Percentiles rank a stretch among this genome's conserved stretches.
Evolutionary conservation across 2,888 invertebrate species (phyloP).

Genomic region (Diplolepis rosae): DNA sequence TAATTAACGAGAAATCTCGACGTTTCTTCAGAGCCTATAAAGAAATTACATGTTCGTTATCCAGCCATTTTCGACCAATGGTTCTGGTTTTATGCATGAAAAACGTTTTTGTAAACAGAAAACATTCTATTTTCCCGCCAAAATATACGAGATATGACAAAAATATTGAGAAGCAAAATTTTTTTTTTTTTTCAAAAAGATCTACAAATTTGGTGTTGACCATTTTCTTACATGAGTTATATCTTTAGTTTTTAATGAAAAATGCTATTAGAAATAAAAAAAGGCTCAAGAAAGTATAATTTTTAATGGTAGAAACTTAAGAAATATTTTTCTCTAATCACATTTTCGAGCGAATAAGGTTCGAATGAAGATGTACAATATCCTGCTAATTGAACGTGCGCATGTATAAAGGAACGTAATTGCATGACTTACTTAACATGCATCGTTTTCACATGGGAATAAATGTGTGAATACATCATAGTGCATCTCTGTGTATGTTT

Average conservation of each 20-base stretch:
- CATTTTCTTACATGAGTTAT: too few species aligned
- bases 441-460: slow-evolving; percentile 1
- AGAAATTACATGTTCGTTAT: too few species aligned
- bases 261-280: background rate
- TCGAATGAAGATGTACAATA: slow-evolving; percentile 6
- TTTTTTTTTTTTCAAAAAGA: too few species aligned
- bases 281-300: background rate
- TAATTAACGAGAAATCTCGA: too few species aligned
- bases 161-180: too few species aligned
- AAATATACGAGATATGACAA: too few species aligned
- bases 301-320: background rate
- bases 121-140: too few species aligned
- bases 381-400: slow-evolving; percentile 6
- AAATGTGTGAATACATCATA: background rate
- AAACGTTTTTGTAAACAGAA: too few species aligned
- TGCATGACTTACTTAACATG: background rate
- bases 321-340: background rate
- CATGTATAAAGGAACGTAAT: background rate
- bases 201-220: too few species aligned
- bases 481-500: background rate
- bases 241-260: background rate
- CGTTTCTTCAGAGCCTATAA: too few species aligned
- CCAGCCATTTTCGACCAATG: too few species aligned
- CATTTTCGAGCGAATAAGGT: background rate
- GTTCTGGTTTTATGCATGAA: too few species aligned